phyloP scores from a whole-genome alignment of 2,113 vertebrate species.

The Callocephalon fimbriatum region DNA sequence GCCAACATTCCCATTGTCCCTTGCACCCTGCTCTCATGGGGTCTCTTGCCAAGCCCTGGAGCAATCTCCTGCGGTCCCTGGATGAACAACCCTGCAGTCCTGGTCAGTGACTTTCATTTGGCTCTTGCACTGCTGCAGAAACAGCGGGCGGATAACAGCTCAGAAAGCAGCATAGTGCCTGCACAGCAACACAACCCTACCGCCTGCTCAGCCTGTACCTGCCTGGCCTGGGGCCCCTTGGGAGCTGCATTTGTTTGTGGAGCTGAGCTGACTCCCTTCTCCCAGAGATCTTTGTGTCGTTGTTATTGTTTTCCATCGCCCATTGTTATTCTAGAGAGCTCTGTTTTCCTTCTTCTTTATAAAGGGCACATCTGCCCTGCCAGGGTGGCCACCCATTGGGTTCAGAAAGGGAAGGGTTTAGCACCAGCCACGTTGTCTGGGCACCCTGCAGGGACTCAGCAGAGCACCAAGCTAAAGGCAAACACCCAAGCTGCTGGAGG shows the following conservation, averaged over 20 bases:
- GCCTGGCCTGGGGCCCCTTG: not conserved
- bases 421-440: not conserved
- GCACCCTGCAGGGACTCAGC: not conserved
- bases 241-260: not conserved
- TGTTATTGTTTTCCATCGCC: not conserved
- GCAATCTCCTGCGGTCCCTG: not conserved
- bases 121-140: not conserved
- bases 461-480: not conserved
- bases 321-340: not conserved
- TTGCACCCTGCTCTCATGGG: not conserved
- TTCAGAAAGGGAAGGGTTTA: not conserved
- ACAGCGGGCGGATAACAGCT: not conserved
- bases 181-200: accelerated
- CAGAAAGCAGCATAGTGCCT: not conserved
- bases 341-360: not conserved
- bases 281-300: not conserved
- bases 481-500: not conserved
- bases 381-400: not conserved
- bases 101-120: not conserved
- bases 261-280: not conserved
- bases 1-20: not conserved
- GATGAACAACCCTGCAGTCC: not conserved
- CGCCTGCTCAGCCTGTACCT: not conserved
- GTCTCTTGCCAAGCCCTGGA: not conserved
- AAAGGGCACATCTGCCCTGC: not conserved